Percentiles rank a stretch among this genome's conserved stretches.
These are phyloP conservation scores for Pomacea canaliculata DNA, from an alignment of 2,888 invertebrate species.

Conservation along the genomic window DNA sequence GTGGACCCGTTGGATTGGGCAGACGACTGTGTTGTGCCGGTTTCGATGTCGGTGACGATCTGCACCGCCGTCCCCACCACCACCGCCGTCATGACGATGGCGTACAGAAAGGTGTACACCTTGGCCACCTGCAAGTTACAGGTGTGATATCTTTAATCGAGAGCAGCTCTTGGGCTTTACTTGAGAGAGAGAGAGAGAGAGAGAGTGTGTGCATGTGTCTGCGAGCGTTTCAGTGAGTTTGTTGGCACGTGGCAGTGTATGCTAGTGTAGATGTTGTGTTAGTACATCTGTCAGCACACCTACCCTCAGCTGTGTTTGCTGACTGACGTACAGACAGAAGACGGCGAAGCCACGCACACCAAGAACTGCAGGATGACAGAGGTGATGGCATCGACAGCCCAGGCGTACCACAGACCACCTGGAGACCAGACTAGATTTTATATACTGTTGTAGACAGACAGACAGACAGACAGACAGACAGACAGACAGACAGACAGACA, in stretches of 20 bases:
- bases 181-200: too few relatives aligned
- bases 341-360: constrained; percentile 41
- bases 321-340: constrained; percentile 49
- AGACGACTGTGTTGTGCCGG: neutral
- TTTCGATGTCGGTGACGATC: constrained; percentile 44
- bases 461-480: too few relatives aligned
- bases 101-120: constrained; percentile 57
- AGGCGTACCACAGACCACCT: constrained; percentile 60
- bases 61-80: constrained; percentile 59
- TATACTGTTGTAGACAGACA: too few relatives aligned
- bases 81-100: constrained; percentile 61
- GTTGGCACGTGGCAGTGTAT: too few relatives aligned
- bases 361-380: constrained; percentile 46
- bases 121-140: constrained; percentile 49
- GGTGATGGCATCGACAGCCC: constrained; percentile 41
- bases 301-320: constrained; percentile 57
- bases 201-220: too few relatives aligned
- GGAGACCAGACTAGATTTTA: neutral
- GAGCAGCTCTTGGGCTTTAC: too few relatives aligned
- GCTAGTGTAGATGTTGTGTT: too few relatives aligned
- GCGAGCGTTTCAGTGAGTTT: too few relatives aligned
- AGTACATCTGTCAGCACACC: neutral
- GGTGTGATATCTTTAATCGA: too few relatives aligned
- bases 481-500: neutral
- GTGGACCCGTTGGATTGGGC: neutral